Conservation (phyloP, 2,888 invertebrate genomes). For the Cephus rjabovi region DNA sequence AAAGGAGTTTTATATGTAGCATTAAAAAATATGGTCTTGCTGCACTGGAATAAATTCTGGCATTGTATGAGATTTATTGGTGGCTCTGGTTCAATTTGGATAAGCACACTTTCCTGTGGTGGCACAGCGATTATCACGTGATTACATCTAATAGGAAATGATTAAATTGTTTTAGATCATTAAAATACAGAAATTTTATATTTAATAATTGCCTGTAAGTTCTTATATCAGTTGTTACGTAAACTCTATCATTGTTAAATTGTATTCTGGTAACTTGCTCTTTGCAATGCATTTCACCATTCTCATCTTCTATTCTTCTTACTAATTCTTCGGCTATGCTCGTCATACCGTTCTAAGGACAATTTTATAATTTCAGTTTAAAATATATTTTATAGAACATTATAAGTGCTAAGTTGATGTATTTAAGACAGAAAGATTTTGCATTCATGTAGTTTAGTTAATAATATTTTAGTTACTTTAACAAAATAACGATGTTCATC, state of each 20-base stretch:
- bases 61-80: slow-evolving; percentile 21
- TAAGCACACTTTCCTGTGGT: slow-evolving; percentile 36
- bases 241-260: slow-evolving; percentile 37
- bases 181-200: neutral
- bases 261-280: slow-evolving; percentile 39
- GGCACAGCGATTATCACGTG: slow-evolving; percentile 47
- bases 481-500: slow-evolving; percentile 42
- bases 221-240: slow-evolving; percentile 34
- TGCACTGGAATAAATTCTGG: slow-evolving; percentile 29
- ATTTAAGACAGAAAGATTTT: neutral
- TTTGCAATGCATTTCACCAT: slow-evolving; percentile 31
- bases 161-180: neutral
- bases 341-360: slow-evolving; percentile 37
- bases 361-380: slow-evolving; percentile 4
- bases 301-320: slow-evolving; percentile 24
- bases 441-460: neutral
- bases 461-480: slow-evolving; percentile 29
- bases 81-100: slow-evolving; percentile 33
- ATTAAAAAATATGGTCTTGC: slow-evolving; percentile 39
- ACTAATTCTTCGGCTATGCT: slow-evolving; percentile 30
- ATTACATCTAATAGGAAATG: slow-evolving; percentile 40
- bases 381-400: slow-evolving; percentile 3
- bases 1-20: slow-evolving; percentile 30
- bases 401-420: slow-evolving; percentile 1
- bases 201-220: slow-evolving; percentile 36